These are phyloP conservation scores for Pseudococcus viburni DNA, from an alignment of 2,888 invertebrate species.

Conservation along the genomic window DNA sequence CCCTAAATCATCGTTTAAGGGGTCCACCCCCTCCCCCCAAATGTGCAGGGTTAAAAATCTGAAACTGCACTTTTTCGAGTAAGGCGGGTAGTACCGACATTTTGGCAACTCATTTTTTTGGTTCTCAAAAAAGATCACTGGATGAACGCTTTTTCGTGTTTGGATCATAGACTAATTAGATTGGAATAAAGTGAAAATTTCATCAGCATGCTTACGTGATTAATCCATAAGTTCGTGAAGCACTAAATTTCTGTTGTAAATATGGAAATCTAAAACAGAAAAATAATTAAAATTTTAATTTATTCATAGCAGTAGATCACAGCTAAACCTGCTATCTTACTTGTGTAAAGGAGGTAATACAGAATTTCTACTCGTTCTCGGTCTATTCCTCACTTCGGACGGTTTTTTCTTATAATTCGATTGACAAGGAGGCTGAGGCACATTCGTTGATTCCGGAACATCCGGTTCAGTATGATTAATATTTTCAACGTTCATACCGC, in stretches of 20 bases:
- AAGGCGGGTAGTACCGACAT: no score
- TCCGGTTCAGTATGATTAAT: background rate
- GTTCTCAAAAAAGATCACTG: no score
- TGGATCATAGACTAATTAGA: no score
- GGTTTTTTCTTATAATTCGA: slow-evolving; percentile 52
- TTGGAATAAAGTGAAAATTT: background rate
- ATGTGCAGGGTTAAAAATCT: no score
- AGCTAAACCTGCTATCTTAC: slow-evolving; percentile 34
- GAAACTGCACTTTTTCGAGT: no score
- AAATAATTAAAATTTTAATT: background rate
- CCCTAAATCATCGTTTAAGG: no score
- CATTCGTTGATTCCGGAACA: background rate
- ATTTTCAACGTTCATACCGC: background rate
- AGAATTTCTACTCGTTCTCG: slow-evolving; percentile 16
- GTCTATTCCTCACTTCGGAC: slow-evolving; percentile 39
- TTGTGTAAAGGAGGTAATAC: slow-evolving; percentile 61
- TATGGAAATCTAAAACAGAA: slow-evolving; percentile 58
- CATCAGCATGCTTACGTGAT: slow-evolving; percentile 48
- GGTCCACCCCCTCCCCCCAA: no score
- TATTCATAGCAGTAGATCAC: background rate
- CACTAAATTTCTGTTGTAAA: slow-evolving; percentile 60
- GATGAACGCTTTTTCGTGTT: no score
- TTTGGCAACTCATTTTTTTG: no score
- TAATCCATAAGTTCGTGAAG: slow-evolving; percentile 54
- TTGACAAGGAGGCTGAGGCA: background rate